These are phyloP conservation scores for Hormiphora californensis DNA, from an alignment of 37 sponge, comb jelly and placozoan genomes.

Conservation along the genomic window DNA sequence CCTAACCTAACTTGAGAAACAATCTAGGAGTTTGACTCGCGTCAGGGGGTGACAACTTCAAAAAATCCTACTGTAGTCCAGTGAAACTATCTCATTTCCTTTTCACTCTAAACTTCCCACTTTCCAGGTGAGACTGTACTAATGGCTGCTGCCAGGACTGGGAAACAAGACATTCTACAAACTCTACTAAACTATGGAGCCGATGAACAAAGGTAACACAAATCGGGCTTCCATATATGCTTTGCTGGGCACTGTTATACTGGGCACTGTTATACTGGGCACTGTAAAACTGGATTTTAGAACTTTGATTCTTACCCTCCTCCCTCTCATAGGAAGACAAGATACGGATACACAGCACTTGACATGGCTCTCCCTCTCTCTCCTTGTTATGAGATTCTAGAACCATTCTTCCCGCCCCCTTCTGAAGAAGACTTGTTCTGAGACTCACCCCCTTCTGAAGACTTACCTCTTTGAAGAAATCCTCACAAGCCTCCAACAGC, in stretches of 20 bases:
- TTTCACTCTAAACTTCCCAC: no score
- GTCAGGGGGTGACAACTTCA: no score
- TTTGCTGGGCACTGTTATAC: no score
- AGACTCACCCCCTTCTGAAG: not conserved
- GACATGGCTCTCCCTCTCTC: not conserved
- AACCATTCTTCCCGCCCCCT: no score
- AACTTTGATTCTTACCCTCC: not conserved
- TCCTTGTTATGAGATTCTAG: not conserved
- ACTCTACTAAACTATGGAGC: not conserved
- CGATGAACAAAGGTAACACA: no score
- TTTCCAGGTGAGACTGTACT: not conserved
- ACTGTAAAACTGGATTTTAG: not conserved
- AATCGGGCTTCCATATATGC: no score
- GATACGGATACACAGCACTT: slow-evolving; percentile 35
- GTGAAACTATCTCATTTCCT: no score
- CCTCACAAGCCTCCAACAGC: not conserved
- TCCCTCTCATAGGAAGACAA: not conserved
- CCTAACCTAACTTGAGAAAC: no score
- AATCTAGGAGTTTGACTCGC: no score
- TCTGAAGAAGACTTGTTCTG: no score
- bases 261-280: not conserved
- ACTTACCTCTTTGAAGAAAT: slow-evolving; percentile 43
- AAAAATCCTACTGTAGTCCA: no score
- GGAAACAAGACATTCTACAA: not conserved
- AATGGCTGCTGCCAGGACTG: slow-evolving; percentile 38